phyloP scores from a whole-genome alignment of 2,113 vertebrate species.

The Vicugna pacos region DNA sequence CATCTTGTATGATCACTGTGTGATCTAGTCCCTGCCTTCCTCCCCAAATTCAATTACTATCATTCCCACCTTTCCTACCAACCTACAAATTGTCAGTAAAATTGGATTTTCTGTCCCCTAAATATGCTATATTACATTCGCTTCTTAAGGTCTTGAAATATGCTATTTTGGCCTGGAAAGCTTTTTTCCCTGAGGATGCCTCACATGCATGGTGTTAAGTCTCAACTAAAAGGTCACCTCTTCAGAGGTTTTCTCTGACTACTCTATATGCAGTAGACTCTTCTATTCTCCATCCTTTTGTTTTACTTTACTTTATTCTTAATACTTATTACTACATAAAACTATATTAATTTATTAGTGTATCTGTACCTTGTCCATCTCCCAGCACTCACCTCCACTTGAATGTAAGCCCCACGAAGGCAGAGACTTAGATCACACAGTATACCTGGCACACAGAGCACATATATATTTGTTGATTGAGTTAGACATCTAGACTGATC shows the following conservation, averaged over 20 bases:
- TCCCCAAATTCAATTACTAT: conserved; percentile 15
- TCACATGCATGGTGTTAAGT: neutral
- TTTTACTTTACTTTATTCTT: conserved; percentile 24
- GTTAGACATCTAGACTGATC: neutral
- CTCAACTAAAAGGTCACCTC: neutral
- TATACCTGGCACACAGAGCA: neutral
- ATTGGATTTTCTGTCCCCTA: neutral
- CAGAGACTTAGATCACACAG: neutral
- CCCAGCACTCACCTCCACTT: neutral
- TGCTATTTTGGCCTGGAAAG: neutral
- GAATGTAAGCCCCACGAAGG: neutral
- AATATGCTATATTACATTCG: neutral
- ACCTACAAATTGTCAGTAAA: neutral
- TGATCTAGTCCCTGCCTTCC: neutral
- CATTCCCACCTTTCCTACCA: neutral
- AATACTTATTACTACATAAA: neutral
- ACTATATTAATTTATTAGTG: neutral
- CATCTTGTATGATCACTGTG: neutral
- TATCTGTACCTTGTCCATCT: neutral
- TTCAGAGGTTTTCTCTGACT: neutral
- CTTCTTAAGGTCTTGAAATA: neutral
- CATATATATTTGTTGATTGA: neutral
- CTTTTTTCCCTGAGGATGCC: neutral
- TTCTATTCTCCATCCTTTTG: neutral
- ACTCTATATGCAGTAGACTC: neutral